A percentile compares a stretch with the other conserved stretches of the same genome.
These are phyloP conservation scores for Sebastes hubbsi DNA, from an alignment of 2,797 vertebrate species.

Conservation along the genomic window DNA sequence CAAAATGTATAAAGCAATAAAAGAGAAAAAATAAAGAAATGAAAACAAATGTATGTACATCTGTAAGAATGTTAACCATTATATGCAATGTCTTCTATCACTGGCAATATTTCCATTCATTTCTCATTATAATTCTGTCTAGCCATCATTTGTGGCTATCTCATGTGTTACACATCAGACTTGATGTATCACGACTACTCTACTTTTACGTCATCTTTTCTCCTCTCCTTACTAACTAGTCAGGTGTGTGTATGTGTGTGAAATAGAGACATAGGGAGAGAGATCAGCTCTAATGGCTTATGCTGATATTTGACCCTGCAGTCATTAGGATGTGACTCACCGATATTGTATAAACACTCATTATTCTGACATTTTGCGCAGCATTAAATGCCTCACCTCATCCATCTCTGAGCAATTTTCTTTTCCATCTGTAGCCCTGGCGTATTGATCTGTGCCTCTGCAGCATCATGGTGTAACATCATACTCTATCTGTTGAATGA, in stretches of 20 bases:
- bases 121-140: not conserved
- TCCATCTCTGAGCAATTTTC: conserved; percentile 19
- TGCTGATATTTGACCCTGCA: conserved; percentile 38
- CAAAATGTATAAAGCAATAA: not conserved
- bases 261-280: not conserved
- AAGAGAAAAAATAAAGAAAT: not conserved
- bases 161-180: not conserved
- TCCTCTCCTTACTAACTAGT: not conserved
- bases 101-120: not conserved
- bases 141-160: not conserved
- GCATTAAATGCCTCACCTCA: conserved; percentile 6
- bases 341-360: conserved; percentile 26
- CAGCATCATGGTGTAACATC: conserved; percentile 28
- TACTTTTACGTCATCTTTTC: not conserved
- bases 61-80: not conserved
- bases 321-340: conserved; percentile 38
- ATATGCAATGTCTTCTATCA: not conserved
- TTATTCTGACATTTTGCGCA: conserved; percentile 27
- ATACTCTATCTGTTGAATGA: conserved; percentile 15
- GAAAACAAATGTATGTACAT: not conserved
- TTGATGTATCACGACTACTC: not conserved
- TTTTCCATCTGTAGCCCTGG: conserved; percentile 11
- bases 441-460: conserved; percentile 37
- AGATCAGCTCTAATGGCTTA: conserved; percentile 11
- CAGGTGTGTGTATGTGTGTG: conserved; percentile 2